A percentile compares a stretch with the other conserved stretches of the same genome.
Evolutionary conservation across 2,113 vertebrate genomes (phyloP).

Genomic region (Oplegnathus fasciatus): DNA sequence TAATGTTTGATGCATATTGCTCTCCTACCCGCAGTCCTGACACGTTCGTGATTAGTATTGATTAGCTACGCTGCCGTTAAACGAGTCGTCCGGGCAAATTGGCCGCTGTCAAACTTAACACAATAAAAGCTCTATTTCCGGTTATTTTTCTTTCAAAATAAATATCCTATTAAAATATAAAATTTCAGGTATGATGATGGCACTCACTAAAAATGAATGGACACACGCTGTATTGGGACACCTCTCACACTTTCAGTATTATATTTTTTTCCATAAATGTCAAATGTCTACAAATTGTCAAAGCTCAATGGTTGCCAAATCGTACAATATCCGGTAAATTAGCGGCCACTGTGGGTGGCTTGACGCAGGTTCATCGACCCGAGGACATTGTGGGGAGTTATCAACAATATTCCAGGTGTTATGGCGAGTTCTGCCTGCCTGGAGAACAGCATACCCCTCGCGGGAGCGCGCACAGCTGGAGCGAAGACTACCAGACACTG

Average conservation of each 20-base stretch:
- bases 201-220: fast-evolving
- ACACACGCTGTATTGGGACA: background rate
- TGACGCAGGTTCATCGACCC: background rate
- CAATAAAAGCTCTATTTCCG: slow-evolving; percentile 24
- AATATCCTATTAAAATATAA: background rate
- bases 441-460: background rate
- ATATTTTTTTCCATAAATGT: background rate
- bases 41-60: background rate
- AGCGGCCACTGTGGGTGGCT: background rate
- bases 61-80: background rate
- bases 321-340: slow-evolving; percentile 4
- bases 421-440: background rate
- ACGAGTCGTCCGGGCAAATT: background rate
- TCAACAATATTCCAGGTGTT: background rate
- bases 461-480: background rate
- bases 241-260: background rate
- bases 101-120: background rate
- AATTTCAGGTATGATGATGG: too few species aligned
- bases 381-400: background rate
- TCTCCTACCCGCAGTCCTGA: background rate
- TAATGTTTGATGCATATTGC: background rate
- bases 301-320: background rate
- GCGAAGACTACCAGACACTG: background rate
- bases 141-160: slow-evolving; percentile 25
- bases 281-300: background rate